Evolutionary conservation across 1,140 invertebrate genomes (phyloP).

Genomic region (Drosophila yakuba): DNA sequence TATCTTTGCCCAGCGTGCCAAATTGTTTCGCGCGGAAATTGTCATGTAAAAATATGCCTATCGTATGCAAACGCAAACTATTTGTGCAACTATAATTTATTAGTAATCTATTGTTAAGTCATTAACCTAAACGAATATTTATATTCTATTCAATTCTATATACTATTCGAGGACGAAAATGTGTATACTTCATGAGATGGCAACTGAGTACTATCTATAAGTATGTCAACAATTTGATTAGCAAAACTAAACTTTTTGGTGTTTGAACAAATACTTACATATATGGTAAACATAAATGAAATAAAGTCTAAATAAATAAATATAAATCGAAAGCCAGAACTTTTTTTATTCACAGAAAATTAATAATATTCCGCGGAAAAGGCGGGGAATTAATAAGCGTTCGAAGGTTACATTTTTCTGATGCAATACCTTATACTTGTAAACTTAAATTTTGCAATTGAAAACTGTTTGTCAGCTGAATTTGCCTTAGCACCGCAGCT

Average conservation of each 20-base stretch:
- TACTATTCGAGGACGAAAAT: conserved; percentile 32
- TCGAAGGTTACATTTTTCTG: neutral
- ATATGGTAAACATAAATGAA: conserved; percentile 49
- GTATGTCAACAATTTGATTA: conserved; percentile 45
- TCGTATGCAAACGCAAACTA: conserved; percentile 30
- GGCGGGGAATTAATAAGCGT: neutral
- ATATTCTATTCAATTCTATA: conserved; percentile 63
- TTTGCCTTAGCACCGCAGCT: neutral
- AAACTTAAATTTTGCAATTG: conserved; percentile 6
- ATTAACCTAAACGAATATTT: conserved; percentile 69
- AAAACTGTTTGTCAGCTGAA: neutral
- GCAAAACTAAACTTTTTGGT: conserved; percentile 65
- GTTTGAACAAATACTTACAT: conserved; percentile 69
- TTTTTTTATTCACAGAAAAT: neutral
- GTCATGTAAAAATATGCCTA: conserved; percentile 60
- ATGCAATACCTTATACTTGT: conserved; percentile 1
- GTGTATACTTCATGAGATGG: conserved; percentile 37
- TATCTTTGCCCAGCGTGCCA: conserved; percentile 70
- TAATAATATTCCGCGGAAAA: neutral
- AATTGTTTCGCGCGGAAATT: conserved; percentile 68
- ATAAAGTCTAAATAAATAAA: conserved; percentile 27
- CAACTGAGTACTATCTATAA: conserved; percentile 17
- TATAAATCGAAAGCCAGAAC: neutral
- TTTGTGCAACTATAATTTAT: conserved; percentile 64
- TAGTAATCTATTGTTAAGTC: conserved; percentile 58